Conservation (phyloP, 2,113 vertebrate genomes). For the Stomatorhinus ivindoensis region DNA sequence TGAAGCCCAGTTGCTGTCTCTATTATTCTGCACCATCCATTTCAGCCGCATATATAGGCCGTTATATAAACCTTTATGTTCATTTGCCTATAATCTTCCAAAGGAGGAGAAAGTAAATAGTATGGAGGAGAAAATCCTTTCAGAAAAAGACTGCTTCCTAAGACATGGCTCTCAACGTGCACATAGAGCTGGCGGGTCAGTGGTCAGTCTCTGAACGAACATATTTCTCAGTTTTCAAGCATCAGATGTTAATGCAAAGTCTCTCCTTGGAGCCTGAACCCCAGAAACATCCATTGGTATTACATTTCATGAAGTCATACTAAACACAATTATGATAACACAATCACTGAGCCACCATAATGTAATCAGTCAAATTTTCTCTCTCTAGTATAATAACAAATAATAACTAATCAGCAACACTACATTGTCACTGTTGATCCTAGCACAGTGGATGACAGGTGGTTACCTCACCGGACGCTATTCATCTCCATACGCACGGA, state of each 20-base stretch:
- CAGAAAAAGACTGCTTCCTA: neutral
- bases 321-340: neutral
- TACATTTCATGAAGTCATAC: neutral
- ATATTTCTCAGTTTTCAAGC: neutral
- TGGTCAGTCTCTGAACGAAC: neutral
- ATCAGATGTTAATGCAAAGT: neutral
- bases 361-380: neutral
- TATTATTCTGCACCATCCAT: neutral
- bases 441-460: neutral
- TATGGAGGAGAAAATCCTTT: neutral
- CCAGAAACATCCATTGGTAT: neutral
- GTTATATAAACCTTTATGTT: neutral
- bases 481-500: neutral
- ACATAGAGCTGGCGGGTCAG: neutral
- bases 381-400: neutral
- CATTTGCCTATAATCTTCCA: neutral
- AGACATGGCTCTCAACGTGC: neutral
- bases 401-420: neutral
- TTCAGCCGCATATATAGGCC: neutral
- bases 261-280: neutral
- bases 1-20: neutral
- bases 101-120: neutral
- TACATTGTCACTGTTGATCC: neutral
- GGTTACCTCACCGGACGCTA: neutral
- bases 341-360: neutral